These are phyloP conservation scores for Drosophila suzukii DNA, from an alignment of 1,140 invertebrate species.

Conservation along the genomic window DNA sequence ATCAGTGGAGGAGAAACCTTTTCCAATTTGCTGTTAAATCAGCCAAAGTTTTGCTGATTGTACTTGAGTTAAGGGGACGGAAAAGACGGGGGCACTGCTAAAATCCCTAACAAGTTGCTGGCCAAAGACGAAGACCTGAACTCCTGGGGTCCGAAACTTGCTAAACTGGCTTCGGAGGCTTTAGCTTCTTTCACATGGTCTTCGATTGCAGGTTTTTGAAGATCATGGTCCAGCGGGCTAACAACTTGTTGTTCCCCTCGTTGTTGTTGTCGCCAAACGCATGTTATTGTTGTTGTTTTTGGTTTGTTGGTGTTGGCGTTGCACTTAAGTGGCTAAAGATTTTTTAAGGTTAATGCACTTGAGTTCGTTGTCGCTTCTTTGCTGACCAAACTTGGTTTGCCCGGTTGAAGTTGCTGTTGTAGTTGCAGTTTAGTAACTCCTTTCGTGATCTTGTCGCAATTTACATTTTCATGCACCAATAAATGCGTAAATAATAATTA, in stretches of 20 bases:
- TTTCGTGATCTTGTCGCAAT: slow-evolving; percentile 64
- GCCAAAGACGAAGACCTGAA: slow-evolving; percentile 13
- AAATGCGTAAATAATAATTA: slow-evolving; percentile 70
- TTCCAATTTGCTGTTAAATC: neutral
- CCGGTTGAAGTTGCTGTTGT: slow-evolving; percentile 1
- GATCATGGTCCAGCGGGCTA: slow-evolving; percentile 69
- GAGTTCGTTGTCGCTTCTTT: slow-evolving; percentile 81
- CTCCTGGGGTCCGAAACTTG: slow-evolving; percentile 55
- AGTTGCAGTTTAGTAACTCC: slow-evolving; percentile 2
- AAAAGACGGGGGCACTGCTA: neutral
- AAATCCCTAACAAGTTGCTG: slow-evolving; percentile 34
- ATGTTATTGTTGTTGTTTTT: slow-evolving; percentile 34
- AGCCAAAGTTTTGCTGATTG: slow-evolving; percentile 32
- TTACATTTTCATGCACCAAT: slow-evolving; percentile 69
- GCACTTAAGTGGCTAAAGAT: slow-evolving; percentile 76
- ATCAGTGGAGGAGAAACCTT: slow-evolving; percentile 18
- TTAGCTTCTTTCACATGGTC: slow-evolving; percentile 59
- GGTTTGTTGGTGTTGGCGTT: slow-evolving; percentile 44
- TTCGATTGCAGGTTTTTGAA: slow-evolving; percentile 76
- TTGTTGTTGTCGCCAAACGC: slow-evolving; percentile 66
- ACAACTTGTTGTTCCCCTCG: slow-evolving; percentile 55
- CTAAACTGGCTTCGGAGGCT: slow-evolving; percentile 70
- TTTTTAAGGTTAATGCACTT: slow-evolving; percentile 79
- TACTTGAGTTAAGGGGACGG: neutral
- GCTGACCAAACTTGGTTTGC: slow-evolving; percentile 67